These are phyloP conservation scores for Labrus mixtus DNA, from an alignment of 2,113 vertebrate species.

Conservation along the genomic window DNA sequence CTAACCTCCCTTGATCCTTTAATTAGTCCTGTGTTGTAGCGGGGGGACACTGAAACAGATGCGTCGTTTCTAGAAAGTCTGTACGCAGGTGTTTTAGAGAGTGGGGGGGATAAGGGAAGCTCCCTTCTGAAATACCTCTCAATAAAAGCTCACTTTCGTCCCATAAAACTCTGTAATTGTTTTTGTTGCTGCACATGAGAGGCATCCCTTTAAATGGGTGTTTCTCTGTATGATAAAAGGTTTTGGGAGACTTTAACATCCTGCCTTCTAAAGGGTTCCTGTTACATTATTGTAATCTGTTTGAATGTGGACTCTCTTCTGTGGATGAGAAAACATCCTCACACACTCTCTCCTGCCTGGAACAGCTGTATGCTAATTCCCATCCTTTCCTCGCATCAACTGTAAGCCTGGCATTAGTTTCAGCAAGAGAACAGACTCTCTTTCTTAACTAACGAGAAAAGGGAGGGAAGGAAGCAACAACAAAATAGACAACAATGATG, in stretches of 20 bases:
- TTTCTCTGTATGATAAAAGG: not conserved
- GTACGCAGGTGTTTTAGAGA: constrained; percentile 33
- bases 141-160: not conserved
- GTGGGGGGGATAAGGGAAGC: too few relatives aligned
- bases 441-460: constrained; percentile 15
- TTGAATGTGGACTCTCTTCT: constrained; percentile 2
- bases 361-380: constrained; percentile 40
- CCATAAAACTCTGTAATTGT: constrained; percentile 5
- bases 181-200: constrained; percentile 21
- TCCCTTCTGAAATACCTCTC: not conserved
- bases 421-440: not conserved
- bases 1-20: constrained; percentile 68
- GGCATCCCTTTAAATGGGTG: constrained; percentile 3
- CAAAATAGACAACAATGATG: constrained; percentile 27
- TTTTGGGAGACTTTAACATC: constrained; percentile 12
- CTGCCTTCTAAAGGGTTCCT: constrained; percentile 11
- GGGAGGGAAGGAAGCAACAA: not conserved
- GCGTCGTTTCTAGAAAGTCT: constrained; percentile 45
- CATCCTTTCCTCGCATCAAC: constrained; percentile 14
- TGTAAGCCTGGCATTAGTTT: not conserved
- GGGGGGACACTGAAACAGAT: constrained; percentile 56
- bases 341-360: constrained; percentile 4
- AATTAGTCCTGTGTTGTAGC: constrained; percentile 68
- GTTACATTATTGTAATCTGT: constrained; percentile 30
- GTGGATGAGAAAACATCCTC: not conserved